Base-by-base conservation (phyloP, 1,140 invertebrate species). In the Hypothenemus hampei region DNA sequence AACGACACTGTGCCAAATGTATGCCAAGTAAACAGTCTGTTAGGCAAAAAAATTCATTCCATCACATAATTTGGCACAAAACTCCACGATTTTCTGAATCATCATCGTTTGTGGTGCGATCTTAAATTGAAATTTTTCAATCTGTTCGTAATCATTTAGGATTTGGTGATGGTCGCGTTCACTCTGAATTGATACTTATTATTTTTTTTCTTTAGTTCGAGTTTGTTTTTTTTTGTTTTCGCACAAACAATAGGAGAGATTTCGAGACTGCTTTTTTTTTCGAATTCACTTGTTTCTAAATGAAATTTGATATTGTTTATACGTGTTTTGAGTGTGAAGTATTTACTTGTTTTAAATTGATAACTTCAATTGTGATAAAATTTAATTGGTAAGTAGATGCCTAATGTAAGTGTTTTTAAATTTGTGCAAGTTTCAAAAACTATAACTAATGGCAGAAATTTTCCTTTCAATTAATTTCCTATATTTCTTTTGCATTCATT, bases 21-120 rank as follows among this genome's bases (percentile, higher is more conserved):
- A 40, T 47, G 39, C 45, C 45, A 21, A 35, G 39, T 55, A 47
- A 55, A 47, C 52, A 47, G 37, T 35, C n/a, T 11, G 52, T n/a
- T n/a, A n/a, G n/a, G n/a, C n/a, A 26, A 39, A 55, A 55, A 55
- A 55, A 55, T 47, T 55, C 22, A 55, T 55, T 46, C 52, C 44
- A 55, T 55, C 52, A 40, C 52, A 55, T 55, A 55, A 55, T 55
- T 55, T 55, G 52, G 52, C 52, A 55, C 26, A 24, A 24, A 7
- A 39, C n/a, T n/a, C 16, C 8, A 18, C 18, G 39, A 22, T 48
- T 39, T 19, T 47, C 24, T 39, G 40, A 43, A 43, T 43, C 22
- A 37, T 51, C 49, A 53, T 18, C 43, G 40, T 47, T 48, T 47
- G n/a, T 37, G 33, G 44, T 16, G 23, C n/a, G 44, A 24, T 40